phyloP scores from a whole-genome alignment of 2,797 vertebrate species.

The Austrolebias charrua region DNA sequence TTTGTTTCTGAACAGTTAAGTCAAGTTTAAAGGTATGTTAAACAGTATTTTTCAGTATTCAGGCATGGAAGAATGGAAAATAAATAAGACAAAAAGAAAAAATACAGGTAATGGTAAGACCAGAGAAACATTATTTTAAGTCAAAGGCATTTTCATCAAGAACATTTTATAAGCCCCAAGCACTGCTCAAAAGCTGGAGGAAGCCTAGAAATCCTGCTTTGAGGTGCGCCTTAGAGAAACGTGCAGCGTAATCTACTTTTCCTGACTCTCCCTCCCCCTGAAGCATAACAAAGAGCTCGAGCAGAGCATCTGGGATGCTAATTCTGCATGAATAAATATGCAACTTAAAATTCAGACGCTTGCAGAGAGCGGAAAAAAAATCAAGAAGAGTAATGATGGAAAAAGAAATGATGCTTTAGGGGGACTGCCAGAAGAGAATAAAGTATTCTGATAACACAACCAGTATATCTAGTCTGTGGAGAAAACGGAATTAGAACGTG shows the following conservation, averaged over 20 bases:
- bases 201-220: constrained; percentile 67
- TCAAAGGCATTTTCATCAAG: constrained; percentile 45
- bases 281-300: constrained; percentile 66
- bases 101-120: constrained; percentile 31
- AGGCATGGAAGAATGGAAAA: no score
- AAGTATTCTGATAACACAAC: constrained; percentile 51
- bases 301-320: constrained; percentile 73
- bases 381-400: constrained; percentile 41
- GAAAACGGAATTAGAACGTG: constrained; percentile 44
- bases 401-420: constrained; percentile 45
- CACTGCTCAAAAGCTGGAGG: constrained; percentile 47
- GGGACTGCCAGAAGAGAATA: constrained; percentile 40
- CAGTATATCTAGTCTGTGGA: constrained; percentile 21
- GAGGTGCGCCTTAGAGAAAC: constrained; percentile 58
- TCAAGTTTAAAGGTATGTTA: no score
- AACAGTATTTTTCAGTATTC: no score
- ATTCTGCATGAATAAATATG: constrained; percentile 72
- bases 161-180: constrained; percentile 60
- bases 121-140: constrained; percentile 54
- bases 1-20: no score
- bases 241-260: constrained; percentile 66
- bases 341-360: constrained; percentile 60
- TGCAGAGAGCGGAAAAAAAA: constrained; percentile 44
- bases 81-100: constrained; percentile 15
- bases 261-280: constrained; percentile 51